Percentiles rank a stretch among this genome's conserved stretches.
Evolutionary conservation across 1,140 invertebrate species (phyloP).

Genomic region (Mylabris phalerata): DNA sequence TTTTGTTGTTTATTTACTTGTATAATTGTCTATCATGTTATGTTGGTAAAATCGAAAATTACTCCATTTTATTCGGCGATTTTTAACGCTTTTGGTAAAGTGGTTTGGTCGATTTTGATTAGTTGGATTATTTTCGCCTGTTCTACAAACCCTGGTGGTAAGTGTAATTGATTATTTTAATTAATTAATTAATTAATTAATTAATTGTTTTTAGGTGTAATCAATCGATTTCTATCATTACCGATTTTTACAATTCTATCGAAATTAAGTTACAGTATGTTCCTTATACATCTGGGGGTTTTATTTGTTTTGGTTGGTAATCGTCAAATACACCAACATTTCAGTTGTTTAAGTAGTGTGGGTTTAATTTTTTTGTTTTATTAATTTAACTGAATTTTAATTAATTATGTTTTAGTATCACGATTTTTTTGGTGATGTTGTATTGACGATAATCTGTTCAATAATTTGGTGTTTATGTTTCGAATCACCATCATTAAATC

Average conservation of each 20-base stretch:
- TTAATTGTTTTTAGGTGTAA: neutral
- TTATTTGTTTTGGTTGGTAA: neutral
- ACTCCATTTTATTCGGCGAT: neutral
- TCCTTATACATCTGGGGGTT: neutral
- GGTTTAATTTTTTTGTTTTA: neutral
- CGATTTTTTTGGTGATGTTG: no score
- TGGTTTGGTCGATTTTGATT: neutral
- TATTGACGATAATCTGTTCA: no score
- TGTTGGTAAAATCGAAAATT: neutral
- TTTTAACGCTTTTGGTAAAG: neutral
- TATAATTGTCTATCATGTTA: neutral
- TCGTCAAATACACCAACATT: neutral
- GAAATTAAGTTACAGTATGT: constrained; percentile 2
- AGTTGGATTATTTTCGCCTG: constrained; percentile 5
- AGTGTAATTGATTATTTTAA: neutral
- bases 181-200: neutral
- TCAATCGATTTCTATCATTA: constrained; percentile 1
- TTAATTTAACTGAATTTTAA: no score
- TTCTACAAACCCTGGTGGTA: neutral
- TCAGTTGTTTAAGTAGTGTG: neutral
- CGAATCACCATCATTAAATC: no score
- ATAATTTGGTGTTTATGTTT: no score
- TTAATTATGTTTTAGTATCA: no score
- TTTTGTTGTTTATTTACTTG: neutral
- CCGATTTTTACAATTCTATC: neutral